Evolutionary conservation across 2,113 vertebrate species (phyloP).

Genomic region (Phrynocephalus versicolor): DNA sequence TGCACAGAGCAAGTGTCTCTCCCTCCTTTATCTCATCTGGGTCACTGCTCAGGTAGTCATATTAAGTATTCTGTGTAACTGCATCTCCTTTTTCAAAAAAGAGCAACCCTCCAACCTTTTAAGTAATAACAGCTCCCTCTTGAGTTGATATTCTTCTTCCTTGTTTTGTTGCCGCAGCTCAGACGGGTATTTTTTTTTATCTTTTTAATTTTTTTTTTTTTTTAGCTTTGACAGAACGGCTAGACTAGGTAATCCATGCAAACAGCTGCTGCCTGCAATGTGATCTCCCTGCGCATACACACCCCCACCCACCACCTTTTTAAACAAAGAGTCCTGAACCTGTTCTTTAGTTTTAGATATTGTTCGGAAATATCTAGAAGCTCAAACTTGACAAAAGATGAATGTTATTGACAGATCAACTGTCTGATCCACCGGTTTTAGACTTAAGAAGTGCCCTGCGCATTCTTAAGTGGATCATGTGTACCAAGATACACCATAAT

Average conservation of each 20-base stretch:
- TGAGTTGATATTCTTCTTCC: constrained; percentile 66
- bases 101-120: constrained; percentile 49
- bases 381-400: constrained; percentile 68
- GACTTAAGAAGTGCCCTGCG: constrained; percentile 47
- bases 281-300: constrained; percentile 78
- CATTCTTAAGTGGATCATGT: constrained; percentile 44
- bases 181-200: constrained; percentile 70
- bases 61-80: neutral
- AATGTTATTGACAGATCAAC: constrained; percentile 63
- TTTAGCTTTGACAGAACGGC: constrained; percentile 77
- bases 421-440: constrained; percentile 61
- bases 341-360: constrained; percentile 67
- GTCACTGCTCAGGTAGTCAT: neutral
- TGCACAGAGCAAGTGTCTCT: neutral
- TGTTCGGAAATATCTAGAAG: constrained; percentile 69
- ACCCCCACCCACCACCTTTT: constrained; percentile 61
- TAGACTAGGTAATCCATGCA: constrained; percentile 82
- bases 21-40: neutral
- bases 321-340: constrained; percentile 71
- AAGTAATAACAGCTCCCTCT: constrained; percentile 55
- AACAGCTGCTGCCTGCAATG: constrained; percentile 81
- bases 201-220: too few relatives aligned
- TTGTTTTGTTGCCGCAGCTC: constrained; percentile 70
- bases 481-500: constrained; percentile 42
- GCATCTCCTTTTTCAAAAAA: neutral